Evolutionary conservation across 2,888 invertebrate species (phyloP).

Genomic region (Dastarcus helophoroides): DNA sequence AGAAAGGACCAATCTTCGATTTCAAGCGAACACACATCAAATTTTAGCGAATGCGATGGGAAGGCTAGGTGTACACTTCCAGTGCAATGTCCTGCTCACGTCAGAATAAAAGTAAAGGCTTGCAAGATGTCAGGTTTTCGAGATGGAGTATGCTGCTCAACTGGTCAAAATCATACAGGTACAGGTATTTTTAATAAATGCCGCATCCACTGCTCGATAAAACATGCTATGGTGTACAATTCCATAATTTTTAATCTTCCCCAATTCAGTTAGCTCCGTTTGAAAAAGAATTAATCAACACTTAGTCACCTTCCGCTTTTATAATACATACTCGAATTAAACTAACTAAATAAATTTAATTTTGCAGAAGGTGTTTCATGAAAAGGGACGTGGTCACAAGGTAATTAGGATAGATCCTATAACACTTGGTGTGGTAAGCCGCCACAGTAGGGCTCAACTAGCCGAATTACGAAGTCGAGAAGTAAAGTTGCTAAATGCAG

Average conservation of each 20-base stretch:
- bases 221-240: no score
- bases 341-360: no score
- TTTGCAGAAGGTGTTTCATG: no score
- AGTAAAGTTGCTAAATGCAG: constrained; percentile 28
- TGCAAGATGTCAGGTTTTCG: constrained; percentile 42
- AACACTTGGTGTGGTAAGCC: constrained; percentile 20
- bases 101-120: constrained; percentile 28
- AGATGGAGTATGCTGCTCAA: constrained; percentile 51
- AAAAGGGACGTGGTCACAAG: constrained; percentile 17
- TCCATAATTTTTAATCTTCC: no score
- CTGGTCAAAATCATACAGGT: constrained; percentile 48
- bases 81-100: constrained; percentile 56
- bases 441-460: constrained; percentile 30
- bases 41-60: constrained; percentile 38
- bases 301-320: no score
- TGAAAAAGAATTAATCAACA: no score
- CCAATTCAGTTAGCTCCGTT: no score
- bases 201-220: no score
- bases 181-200: constrained; percentile 4
- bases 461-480: constrained; percentile 33
- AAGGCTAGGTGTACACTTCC: constrained; percentile 47
- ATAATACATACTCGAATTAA: no score
- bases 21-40: neutral
- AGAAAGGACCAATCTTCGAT: neutral
- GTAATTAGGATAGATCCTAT: constrained; percentile 18